Evolutionary conservation across 2,113 vertebrate genomes (phyloP), one percentile per base, ranked within the genome.

Genomic region (Rhegmatorhina hoffmannsi): DNA sequence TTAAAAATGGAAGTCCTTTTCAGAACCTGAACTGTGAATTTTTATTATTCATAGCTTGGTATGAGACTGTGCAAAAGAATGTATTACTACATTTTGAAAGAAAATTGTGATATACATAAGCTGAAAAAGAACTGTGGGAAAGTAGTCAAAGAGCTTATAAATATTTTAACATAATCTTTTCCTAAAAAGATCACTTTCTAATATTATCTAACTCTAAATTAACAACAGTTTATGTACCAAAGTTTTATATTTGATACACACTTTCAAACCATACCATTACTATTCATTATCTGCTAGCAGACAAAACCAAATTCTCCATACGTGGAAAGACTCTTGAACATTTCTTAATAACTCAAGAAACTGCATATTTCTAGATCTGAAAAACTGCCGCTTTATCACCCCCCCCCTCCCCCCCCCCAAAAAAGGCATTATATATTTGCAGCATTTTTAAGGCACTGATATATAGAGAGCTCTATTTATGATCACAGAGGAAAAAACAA

Each of bases 1-100:
- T 92, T 92, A 44, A 94, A 96, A 96, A 63, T 91, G 58, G 36
- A 95, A 93, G 70, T 58, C 31, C 36, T 87, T 92, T 80, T 78
- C 73, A 81, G 75, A 80, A 80, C 10, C 7, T 87, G 60, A 73
- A 77, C 46, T 44, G 52, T 56, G 36, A 94, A 67, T 23, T 91
- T 93, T 96, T 76, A 77, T 77, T 81, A 92, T 92, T 94, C 11
- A 28, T 69, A 78, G 21, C 38, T 94, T 83, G 40, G 31, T 82
- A 87, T 47, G 31, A 94, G 67, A 87, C 64, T 87, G 66, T 92
- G 89, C 56, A 91, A 89, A 90, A 93, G 81, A 93, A 89, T 56
- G 34, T 87, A 90, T 92, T 95, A 70, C 38, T 81, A 81, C 17
- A 63, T 87, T 87, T 93, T 91, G 43, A 94, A 94, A 75, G 80